phyloP scores from a whole-genome alignment of 2,797 vertebrate species.

The Heliangelus exortis region DNA sequence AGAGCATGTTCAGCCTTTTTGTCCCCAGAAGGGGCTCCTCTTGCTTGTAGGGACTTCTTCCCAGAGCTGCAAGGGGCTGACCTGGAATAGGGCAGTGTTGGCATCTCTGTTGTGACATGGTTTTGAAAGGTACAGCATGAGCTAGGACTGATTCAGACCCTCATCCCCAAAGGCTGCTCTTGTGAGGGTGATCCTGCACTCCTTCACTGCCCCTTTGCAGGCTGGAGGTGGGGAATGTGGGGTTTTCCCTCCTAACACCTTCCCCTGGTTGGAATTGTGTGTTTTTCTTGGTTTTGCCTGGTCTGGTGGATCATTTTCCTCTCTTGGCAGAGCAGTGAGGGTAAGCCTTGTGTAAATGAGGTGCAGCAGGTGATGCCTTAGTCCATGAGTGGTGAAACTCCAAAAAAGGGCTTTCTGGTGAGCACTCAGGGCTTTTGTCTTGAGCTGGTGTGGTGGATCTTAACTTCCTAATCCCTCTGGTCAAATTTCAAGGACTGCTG shows the following conservation, averaged over 20 bases:
- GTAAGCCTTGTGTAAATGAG: neutral
- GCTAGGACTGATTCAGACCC: fast-evolving
- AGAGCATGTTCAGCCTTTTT: neutral
- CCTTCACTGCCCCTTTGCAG: fast-evolving
- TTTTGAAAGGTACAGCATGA: neutral
- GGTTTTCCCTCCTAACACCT: neutral
- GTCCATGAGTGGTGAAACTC: neutral
- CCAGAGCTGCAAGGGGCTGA: too few relatives aligned
- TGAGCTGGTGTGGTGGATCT: neutral
- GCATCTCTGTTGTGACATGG: neutral
- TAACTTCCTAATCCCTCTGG: neutral
- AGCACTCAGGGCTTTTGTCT: neutral
- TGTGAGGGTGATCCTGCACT: neutral
- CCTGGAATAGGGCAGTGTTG: neutral
- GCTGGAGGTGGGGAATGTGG: neutral
- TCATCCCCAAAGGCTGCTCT: fast-evolving
- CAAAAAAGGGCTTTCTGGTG: neutral
- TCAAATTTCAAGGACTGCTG: neutral
- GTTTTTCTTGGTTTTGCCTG: neutral
- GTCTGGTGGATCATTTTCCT: neutral
- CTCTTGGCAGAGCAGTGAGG: neutral
- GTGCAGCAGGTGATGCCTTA: neutral
- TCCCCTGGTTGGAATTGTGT: neutral
- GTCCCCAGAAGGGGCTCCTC: neutral
- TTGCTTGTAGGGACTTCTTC: neutral